These are phyloP conservation scores for Nerophis lumbriciformis DNA, from an alignment of 2,113 vertebrate species.

Conservation along the genomic window DNA sequence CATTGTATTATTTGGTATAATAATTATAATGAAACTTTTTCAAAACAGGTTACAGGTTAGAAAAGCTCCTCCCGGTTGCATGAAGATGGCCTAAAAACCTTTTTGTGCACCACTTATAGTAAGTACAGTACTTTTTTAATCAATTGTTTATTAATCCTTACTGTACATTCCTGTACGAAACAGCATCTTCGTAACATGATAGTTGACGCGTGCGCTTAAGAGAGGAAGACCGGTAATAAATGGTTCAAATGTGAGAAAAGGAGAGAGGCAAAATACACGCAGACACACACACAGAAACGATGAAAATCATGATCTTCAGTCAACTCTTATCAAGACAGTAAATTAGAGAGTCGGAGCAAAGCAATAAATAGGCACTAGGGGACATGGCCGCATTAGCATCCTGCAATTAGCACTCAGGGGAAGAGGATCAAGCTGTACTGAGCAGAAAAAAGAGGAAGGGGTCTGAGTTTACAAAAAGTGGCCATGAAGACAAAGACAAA, in stretches of 20 bases:
- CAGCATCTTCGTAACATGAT: conserved; percentile 46
- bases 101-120: too few relatives aligned
- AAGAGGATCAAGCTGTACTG: conserved; percentile 10
- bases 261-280: background rate
- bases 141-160: conserved; percentile 56
- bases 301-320: conserved; percentile 15
- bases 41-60: too few relatives aligned
- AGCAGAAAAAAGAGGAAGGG: conserved; percentile 15
- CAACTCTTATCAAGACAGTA: conserved; percentile 13
- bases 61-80: too few relatives aligned
- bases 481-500: too few relatives aligned
- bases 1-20: too few relatives aligned
- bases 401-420: conserved; percentile 19
- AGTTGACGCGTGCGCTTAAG: background rate
- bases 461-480: background rate
- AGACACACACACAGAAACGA: conserved; percentile 1
- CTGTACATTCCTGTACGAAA: conserved; percentile 64
- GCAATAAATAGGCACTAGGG: conserved; percentile 60
- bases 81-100: too few relatives aligned
- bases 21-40: too few relatives aligned
- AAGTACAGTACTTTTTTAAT: background rate
- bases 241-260: background rate
- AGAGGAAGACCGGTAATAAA: background rate
- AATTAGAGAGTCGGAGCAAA: conserved; percentile 20
- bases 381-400: conserved; percentile 25